A percentile compares a stretch with the other conserved stretches of the same genome.
Evolutionary conservation across 1,140 invertebrate genomes (phyloP).

Genomic region (Heliconius himera): DNA sequence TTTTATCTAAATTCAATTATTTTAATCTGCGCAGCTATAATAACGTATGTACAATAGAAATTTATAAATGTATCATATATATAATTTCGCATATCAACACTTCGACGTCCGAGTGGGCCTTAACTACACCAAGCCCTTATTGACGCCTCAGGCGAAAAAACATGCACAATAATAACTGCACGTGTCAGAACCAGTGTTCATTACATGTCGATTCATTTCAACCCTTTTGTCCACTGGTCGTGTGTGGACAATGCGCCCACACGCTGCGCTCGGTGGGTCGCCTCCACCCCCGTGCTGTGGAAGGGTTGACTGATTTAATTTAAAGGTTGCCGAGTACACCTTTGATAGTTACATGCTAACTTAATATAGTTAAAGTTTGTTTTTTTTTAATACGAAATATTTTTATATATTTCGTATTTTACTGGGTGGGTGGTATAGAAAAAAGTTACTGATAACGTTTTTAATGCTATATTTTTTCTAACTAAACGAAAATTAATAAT

Average conservation of each 20-base stretch:
- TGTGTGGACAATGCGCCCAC: conserved; percentile 38
- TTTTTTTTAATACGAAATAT: background rate
- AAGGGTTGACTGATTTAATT: conserved; percentile 30
- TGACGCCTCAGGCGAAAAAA: conserved; percentile 47
- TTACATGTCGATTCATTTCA: conserved; percentile 48
- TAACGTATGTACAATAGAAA: background rate
- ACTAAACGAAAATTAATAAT: no score
- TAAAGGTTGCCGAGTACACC: conserved; percentile 10
- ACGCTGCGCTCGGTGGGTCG: conserved; percentile 42
- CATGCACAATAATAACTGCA: conserved; percentile 43
- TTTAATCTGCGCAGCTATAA: background rate
- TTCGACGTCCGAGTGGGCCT: background rate
- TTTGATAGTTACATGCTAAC: background rate
- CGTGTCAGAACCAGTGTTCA: conserved; percentile 44
- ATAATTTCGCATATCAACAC: background rate
- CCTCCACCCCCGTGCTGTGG: conserved; percentile 40
- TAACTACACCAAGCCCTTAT: conserved; percentile 34
- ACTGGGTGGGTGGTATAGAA: no score
- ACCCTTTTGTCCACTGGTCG: conserved; percentile 36
- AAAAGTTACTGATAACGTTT: no score
- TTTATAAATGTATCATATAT: background rate
- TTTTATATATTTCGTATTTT: no score
- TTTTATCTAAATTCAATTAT: no score
- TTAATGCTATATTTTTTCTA: no score
- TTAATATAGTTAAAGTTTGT: background rate